phyloP scores from a whole-genome alignment of 2,888 invertebrate genomes.

The Brachylomia viminalis region DNA sequence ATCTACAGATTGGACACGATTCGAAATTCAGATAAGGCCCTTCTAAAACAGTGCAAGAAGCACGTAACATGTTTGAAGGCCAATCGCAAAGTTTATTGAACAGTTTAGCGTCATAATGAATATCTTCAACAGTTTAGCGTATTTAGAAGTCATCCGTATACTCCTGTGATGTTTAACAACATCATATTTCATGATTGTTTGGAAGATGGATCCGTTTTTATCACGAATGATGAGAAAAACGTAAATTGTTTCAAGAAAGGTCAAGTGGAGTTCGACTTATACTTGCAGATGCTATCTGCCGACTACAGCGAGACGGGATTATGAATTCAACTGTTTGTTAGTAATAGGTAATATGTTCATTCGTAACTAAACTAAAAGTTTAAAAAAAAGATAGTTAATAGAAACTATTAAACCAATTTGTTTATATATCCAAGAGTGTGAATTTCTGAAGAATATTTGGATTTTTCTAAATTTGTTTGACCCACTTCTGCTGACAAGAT shows the following conservation, averaged over 20 bases:
- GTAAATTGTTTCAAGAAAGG: neutral
- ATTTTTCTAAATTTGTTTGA: neutral
- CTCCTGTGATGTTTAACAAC: neutral
- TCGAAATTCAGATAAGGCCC: neutral
- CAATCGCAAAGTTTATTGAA: constrained; percentile 31
- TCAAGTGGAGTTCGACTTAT: neutral
- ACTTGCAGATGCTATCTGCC: no score
- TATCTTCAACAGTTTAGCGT: constrained; percentile 7
- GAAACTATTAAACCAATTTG: neutral
- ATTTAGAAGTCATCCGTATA: neutral
- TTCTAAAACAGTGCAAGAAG: neutral
- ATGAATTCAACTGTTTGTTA: neutral
- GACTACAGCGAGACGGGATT: neutral
- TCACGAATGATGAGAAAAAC: neutral
- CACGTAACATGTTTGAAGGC: constrained; percentile 24
- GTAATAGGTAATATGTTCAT: neutral
- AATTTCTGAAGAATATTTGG: neutral
- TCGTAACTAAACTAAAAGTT: no score
- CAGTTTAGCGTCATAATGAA: constrained; percentile 9
- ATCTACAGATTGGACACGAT: neutral
- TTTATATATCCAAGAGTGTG: neutral
- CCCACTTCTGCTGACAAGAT: neutral
- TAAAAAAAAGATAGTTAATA: no score
- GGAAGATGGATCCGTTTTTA: neutral
- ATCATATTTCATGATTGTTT: constrained; percentile 29